These are phyloP conservation scores for Catagonus wagneri DNA, from an alignment of 2,113 vertebrate genomes.

Conservation along the genomic window DNA sequence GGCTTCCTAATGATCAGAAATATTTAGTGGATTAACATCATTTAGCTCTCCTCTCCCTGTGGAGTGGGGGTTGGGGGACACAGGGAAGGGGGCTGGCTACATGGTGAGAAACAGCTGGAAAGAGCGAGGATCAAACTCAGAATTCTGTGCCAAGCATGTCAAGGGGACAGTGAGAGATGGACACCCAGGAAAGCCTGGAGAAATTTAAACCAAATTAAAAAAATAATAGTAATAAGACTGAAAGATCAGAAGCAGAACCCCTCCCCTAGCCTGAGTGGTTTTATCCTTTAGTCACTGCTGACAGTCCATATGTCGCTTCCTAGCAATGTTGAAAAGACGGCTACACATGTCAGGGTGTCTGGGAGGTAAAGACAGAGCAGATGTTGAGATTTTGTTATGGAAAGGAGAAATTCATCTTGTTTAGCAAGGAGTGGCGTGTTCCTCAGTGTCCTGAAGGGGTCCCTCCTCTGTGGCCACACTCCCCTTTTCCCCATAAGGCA, in stretches of 20 bases:
- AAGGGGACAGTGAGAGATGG: constrained; percentile 18
- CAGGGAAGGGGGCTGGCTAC: constrained; percentile 55
- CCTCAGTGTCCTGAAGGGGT: constrained; percentile 71
- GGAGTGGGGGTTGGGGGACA: constrained; percentile 47
- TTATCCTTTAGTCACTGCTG: constrained; percentile 82
- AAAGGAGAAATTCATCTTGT: constrained; percentile 82
- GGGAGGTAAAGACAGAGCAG: constrained; percentile 86
- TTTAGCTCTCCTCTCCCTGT: constrained; percentile 83
- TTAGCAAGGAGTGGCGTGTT: constrained; percentile 78
- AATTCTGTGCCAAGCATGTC: constrained; percentile 61
- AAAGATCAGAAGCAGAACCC: constrained; percentile 71
- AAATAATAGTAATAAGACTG: constrained; percentile 76
- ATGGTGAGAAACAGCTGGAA: constrained; percentile 75
- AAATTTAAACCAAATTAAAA: constrained; percentile 75
- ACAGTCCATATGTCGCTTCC: constrained; percentile 85
- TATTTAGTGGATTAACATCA: constrained; percentile 87
- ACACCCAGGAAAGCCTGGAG: constrained; percentile 55
- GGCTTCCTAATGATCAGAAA: constrained; percentile 86
- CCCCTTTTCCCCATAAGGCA: neutral
- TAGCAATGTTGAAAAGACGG: constrained; percentile 67
- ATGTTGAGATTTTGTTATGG: constrained; percentile 87
- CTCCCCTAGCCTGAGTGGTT: constrained; percentile 44
- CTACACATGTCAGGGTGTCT: constrained; percentile 90
- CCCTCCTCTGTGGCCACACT: neutral
- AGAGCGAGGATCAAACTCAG: constrained; percentile 47